These are phyloP conservation scores for Drepana falcataria DNA, from an alignment of 2,888 invertebrate genomes.

Conservation along the genomic window DNA sequence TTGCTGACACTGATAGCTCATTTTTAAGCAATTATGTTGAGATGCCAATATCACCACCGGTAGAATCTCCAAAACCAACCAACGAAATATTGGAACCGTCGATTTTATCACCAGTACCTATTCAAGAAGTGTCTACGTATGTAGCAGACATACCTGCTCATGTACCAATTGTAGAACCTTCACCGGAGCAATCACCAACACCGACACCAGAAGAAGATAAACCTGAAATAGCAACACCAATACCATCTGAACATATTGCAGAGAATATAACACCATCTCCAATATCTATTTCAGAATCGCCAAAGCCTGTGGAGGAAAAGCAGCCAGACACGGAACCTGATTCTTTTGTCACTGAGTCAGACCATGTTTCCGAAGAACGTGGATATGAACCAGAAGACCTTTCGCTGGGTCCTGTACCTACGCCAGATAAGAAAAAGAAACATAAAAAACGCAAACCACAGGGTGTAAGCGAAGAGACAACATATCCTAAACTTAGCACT, in stretches of 20 bases:
- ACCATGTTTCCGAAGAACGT: constrained; percentile 70
- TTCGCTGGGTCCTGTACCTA: constrained; percentile 56
- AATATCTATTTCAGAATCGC: constrained; percentile 1
- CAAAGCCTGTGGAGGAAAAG: constrained; percentile 12
- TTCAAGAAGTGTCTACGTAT: not conserved
- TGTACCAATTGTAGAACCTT: not conserved
- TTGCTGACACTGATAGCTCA: constrained; percentile 59
- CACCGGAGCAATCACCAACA: not conserved
- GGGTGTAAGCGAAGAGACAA: constrained; percentile 58
- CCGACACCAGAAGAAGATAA: constrained; percentile 48
- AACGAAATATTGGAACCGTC: constrained; percentile 24
- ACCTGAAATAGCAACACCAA: constrained; percentile 21
- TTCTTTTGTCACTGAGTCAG: constrained; percentile 66
- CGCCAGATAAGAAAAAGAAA: constrained; percentile 70
- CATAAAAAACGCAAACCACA: constrained; percentile 62
- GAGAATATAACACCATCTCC: constrained; percentile 6
- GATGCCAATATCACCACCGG: constrained; percentile 67
- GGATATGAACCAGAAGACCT: constrained; percentile 87
- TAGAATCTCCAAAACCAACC: constrained; percentile 64
- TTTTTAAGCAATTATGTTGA: constrained; percentile 66
- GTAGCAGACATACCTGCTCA: not conserved
- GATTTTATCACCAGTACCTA: not conserved
- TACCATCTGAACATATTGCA: constrained; percentile 30
- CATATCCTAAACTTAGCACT: constrained; percentile 56
- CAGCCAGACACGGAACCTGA: constrained; percentile 44